Conservation (phyloP, 23 tunicate genomes). For the Corella eumyota region DNA sequence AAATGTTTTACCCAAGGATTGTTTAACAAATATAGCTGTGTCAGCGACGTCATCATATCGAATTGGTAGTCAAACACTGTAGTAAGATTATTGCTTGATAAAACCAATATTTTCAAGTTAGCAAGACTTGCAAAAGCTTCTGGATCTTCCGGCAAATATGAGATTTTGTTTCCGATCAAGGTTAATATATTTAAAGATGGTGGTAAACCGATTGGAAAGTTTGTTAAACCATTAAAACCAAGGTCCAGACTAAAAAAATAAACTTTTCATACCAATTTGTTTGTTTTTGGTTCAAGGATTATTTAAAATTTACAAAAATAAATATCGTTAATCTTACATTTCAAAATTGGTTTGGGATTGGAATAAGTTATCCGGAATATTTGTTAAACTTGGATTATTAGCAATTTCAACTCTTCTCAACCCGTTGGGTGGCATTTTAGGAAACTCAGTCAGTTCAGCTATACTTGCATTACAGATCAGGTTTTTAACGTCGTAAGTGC, state of each 20-base stretch:
- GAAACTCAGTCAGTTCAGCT: conserved; percentile 19
- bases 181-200: conserved; percentile 6
- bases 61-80: conserved; percentile 24
- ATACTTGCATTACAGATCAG: conserved; percentile 32
- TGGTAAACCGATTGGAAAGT: conserved; percentile 62
- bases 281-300: no score
- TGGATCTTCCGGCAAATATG: conserved; percentile 17
- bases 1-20: conserved; percentile 74
- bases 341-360: conserved; percentile 20
- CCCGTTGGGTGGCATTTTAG: conserved; percentile 14
- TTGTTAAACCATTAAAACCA: conserved; percentile 16
- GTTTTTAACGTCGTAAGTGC: conserved; percentile 25
- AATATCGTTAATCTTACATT: no score
- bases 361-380: conserved; percentile 25
- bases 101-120: conserved; percentile 19
- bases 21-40: conserved; percentile 8
- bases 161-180: conserved; percentile 40
- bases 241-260: conserved; percentile 27
- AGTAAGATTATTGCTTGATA: conserved; percentile 19
- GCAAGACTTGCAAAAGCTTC: conserved; percentile 18
- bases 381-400: conserved; percentile 28
- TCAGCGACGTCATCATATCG: conserved; percentile 7
- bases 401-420: conserved; percentile 13
- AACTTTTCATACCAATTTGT: background rate
- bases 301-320: no score